Evolutionary conservation across 2,113 vertebrate species (phyloP).

Genomic region (Smithornis capensis): DNA sequence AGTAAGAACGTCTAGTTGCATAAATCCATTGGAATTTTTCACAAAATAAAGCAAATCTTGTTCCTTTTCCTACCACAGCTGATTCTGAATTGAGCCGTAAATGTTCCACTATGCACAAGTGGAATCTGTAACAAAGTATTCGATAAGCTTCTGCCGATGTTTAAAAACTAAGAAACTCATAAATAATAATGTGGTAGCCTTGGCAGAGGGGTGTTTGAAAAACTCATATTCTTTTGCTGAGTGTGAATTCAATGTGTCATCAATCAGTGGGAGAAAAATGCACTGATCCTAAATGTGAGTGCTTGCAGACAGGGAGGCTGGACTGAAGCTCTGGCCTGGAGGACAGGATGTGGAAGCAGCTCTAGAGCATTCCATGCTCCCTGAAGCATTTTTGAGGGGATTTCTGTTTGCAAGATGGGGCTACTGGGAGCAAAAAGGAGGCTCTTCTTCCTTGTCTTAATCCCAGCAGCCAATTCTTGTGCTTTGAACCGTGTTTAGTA

Average conservation of each 20-base stretch:
- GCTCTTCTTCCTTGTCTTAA: not conserved
- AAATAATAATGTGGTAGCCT: not conserved
- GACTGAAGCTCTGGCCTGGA: not conserved
- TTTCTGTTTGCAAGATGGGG: not conserved
- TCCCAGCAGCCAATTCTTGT: not conserved
- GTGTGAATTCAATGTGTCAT: not conserved
- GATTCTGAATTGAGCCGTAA: not conserved
- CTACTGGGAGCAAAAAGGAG: not conserved
- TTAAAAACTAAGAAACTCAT: not conserved
- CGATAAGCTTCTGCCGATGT: not conserved
- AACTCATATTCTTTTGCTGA: not conserved
- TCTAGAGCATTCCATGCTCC: accelerated
- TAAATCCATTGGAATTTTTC: not conserved
- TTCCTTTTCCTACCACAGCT: not conserved
- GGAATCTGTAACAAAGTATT: not conserved
- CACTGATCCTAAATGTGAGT: not conserved
- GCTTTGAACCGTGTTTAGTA: not conserved
- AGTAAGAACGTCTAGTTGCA: not conserved
- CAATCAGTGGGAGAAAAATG: not conserved
- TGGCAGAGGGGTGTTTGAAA: not conserved
- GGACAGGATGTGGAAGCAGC: not conserved
- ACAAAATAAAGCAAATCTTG: not conserved
- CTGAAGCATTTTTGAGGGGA: not conserved
- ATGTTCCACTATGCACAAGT: not conserved
- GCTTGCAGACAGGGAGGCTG: not conserved